phyloP scores from a whole-genome alignment of 2,797 vertebrate species.

The Nannoperca australis region DNA sequence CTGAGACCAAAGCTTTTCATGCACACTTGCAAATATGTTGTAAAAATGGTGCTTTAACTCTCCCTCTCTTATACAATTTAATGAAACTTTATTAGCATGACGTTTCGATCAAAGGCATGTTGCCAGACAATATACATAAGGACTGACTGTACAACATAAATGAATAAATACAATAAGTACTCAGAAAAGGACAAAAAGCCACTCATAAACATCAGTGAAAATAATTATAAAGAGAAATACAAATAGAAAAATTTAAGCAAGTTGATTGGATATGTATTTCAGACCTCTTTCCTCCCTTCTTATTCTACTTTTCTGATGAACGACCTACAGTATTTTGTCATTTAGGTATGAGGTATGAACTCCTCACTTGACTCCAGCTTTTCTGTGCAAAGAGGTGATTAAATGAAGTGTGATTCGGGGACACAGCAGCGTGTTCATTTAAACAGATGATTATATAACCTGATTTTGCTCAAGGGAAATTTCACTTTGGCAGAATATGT shows the following conservation, averaged over 20 bases:
- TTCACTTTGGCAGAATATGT: slow-evolving; percentile 21
- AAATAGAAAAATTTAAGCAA: neutral
- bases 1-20: slow-evolving; percentile 48
- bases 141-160: neutral
- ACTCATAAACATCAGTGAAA: neutral
- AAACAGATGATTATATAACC: slow-evolving; percentile 28
- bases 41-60: slow-evolving; percentile 6
- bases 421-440: slow-evolving; percentile 15
- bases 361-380: neutral
- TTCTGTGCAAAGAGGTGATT: slow-evolving; percentile 34
- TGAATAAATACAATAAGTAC: neutral
- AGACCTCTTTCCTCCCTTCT: neutral
- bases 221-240: neutral
- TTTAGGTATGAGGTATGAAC: slow-evolving; percentile 16
- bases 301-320: neutral
- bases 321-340: slow-evolving; percentile 1
- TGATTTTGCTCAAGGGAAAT: slow-evolving; percentile 37
- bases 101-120: slow-evolving; percentile 5
- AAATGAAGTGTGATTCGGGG: slow-evolving; percentile 46
- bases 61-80: neutral
- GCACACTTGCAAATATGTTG: slow-evolving; percentile 7
- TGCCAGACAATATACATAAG: neutral
- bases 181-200: neutral
- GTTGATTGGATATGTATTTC: neutral
- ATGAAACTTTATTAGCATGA: neutral